Evolutionary conservation across 2,888 invertebrate genomes (phyloP), one percentile per base, ranked within the genome.

Genomic region (Apoda limacodes): DNA sequence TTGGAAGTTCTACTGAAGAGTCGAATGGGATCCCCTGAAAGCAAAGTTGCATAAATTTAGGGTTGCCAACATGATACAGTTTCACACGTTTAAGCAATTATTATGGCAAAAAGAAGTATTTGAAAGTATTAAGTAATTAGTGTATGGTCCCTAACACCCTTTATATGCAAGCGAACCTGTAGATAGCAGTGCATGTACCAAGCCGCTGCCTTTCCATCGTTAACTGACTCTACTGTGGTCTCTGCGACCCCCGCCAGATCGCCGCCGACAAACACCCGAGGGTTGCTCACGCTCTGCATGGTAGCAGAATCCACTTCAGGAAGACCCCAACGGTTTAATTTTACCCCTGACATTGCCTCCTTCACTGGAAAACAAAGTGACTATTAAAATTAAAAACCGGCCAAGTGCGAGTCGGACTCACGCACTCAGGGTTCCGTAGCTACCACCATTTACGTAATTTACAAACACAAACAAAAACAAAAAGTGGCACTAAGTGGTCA

Each of bases 181-280:
- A 98, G 75, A 54, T 90, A 89, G 46, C 90, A 90, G 63, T 99
- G 98, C 54, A 99, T 96, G 50, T 85, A 85, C 97, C 96, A 98
- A 3, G 97, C 93, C 0, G 97, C 97, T 1, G 90, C 93, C 81
- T 99, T 99, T 17, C 99, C 99, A 69, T 99, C 99, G 59, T 99
- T 99, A 1, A 96, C 97, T 0, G 97, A 92, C 68, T 99, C 99
- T 0, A 99, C 98, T 0, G 98, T 98, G 0, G 98, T 99, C 69
- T 98, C 95, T 0, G 98, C 92, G 20, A 92, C 85, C 1, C 98
- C 98, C 0, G 94, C 97, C 23, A 98, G 61, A 68, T 99, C 98
- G 0, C 98, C 98, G 1, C 98, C 98, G 46, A 93, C 88, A 70
- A 95, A 99, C 6, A 98, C 92, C 49, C 86, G 85, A 0, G 88